Base-by-base conservation (phyloP, 92 coral and sea anemone species). In the Meandrina meandrites region DNA sequence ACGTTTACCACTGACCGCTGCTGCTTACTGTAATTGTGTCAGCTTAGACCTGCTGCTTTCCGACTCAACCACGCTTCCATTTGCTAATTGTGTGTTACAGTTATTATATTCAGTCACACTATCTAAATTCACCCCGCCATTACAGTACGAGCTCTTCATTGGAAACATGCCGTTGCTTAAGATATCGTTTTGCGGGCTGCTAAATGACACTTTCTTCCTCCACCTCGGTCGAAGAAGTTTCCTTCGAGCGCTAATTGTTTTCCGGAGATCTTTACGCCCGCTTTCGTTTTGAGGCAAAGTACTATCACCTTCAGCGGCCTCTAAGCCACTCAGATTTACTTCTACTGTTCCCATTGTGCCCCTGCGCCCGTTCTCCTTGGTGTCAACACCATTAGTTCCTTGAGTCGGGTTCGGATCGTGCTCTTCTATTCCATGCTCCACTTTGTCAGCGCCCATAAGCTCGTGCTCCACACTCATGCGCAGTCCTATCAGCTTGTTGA, bases 391-490 rank as follows among this genome's bases (percentile, higher is more conserved):
- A 32, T 48, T 15, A 18, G 28, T 37, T 6, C 8, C 57, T 18
- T 31, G 69, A 21, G 57, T 28, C 7, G 47, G 6, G 40, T 30
- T 13, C 12, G 50, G 40, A 28, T 47, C 83, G 36, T 86, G 34
- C 31, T 70, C 79, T 22, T 36, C 78, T 19, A 92, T 92, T 0
- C 92, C 93, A 79, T 92, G 95, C 72, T 92, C 95, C 14, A 80
- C 72, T 54, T 76, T 57, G 66, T 94, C 98, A 60, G 98, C 98
- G 14, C 98, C 98, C 54, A 93, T 11, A 11, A 86, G 32, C 48
- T 94, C 98, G 5, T 94, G 89, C 76, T 86, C 92, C 30, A 84
- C 82, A 10, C 80, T 75, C 86, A 94, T 90, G 68, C 98, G 98
- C 47, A 94, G 45, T 74, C 94, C 94, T 9, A 94, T 17, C 19